These are phyloP conservation scores for Colius striatus DNA, from an alignment of 2,113 vertebrate species.

Conservation along the genomic window DNA sequence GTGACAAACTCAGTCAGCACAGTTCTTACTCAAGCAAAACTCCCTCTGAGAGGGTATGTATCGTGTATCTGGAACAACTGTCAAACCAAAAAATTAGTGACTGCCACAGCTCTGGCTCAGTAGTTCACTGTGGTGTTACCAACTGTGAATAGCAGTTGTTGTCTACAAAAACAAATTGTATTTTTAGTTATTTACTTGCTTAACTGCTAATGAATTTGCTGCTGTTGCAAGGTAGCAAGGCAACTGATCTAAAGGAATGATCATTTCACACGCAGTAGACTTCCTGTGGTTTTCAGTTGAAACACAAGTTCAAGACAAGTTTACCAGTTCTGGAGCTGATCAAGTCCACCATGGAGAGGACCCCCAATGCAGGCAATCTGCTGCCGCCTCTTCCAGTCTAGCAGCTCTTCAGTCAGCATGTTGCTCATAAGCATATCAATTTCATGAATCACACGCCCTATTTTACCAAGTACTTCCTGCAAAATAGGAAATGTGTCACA, in stretches of 20 bases:
- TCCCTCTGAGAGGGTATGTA: not conserved
- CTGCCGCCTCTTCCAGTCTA: constrained; percentile 93
- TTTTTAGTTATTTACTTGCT: not conserved
- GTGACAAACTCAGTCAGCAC: constrained; percentile 1
- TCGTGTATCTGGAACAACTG: not conserved
- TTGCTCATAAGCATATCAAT: constrained; percentile 86
- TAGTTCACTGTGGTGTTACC: not conserved
- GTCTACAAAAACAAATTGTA: not conserved
- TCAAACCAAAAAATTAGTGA: not conserved
- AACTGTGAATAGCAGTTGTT: not conserved
- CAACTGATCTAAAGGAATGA: not conserved
- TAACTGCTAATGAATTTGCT: not conserved
- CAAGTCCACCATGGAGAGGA: constrained; percentile 87
- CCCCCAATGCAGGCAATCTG: constrained; percentile 94
- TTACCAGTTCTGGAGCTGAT: constrained; percentile 97
- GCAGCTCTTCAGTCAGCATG: constrained; percentile 88
- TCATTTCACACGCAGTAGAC: not conserved
- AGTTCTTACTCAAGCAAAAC: constrained; percentile 53
- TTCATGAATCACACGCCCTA: constrained; percentile 88
- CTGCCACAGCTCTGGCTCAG: not conserved
- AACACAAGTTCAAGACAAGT: constrained; percentile 1
- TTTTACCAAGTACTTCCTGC: constrained; percentile 91
- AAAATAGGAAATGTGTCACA: not conserved
- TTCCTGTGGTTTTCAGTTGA: constrained; percentile 76
- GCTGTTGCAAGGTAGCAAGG: not conserved